Conservation (phyloP, 2,888 invertebrate species). For the Leptogaster cylindrica region DNA sequence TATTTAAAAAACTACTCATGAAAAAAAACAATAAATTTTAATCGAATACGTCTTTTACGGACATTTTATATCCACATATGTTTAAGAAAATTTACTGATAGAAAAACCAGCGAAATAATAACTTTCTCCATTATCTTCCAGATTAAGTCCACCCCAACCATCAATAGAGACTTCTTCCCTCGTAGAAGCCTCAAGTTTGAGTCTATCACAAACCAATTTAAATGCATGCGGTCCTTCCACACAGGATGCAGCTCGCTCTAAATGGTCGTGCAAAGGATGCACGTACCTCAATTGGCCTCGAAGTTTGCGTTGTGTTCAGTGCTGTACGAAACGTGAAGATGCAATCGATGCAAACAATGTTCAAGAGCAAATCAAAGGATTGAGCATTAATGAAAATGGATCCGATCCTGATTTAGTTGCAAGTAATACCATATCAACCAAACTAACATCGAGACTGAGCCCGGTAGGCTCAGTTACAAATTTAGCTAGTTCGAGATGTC, state of each 20-base stretch:
- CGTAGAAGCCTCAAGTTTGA: slow-evolving; percentile 55
- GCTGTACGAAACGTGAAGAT: slow-evolving; percentile 55
- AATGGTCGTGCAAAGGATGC: slow-evolving; percentile 74
- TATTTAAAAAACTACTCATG: too few relatives aligned
- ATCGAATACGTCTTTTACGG: too few relatives aligned
- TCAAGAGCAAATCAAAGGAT: slow-evolving; percentile 53
- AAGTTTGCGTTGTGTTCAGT: slow-evolving; percentile 63
- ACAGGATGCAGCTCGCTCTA: slow-evolving; percentile 57
- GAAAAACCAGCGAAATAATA: too few relatives aligned
- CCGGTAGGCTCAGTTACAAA: slow-evolving; percentile 52
- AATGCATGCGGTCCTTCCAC: slow-evolving; percentile 55
- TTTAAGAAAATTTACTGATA: too few relatives aligned
- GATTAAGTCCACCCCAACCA: slow-evolving; percentile 61
- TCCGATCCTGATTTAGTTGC: slow-evolving; percentile 59
- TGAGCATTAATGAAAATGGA: slow-evolving; percentile 47
- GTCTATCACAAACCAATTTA: slow-evolving; percentile 52
- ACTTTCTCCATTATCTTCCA: slow-evolving; percentile 54
- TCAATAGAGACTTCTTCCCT: slow-evolving; percentile 50
- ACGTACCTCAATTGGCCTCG: slow-evolving; percentile 76
- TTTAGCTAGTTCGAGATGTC: slow-evolving; percentile 50
- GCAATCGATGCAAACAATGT: slow-evolving; percentile 32
- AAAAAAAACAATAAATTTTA: too few relatives aligned
- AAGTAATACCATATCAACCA: slow-evolving; percentile 48
- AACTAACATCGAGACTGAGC: slow-evolving; percentile 47
- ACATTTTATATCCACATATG: too few relatives aligned